Percentiles rank a stretch among this genome's conserved stretches.
phyloP scores from a whole-genome alignment of 2,113 vertebrate genomes.

The Thunnus maccoyii region DNA sequence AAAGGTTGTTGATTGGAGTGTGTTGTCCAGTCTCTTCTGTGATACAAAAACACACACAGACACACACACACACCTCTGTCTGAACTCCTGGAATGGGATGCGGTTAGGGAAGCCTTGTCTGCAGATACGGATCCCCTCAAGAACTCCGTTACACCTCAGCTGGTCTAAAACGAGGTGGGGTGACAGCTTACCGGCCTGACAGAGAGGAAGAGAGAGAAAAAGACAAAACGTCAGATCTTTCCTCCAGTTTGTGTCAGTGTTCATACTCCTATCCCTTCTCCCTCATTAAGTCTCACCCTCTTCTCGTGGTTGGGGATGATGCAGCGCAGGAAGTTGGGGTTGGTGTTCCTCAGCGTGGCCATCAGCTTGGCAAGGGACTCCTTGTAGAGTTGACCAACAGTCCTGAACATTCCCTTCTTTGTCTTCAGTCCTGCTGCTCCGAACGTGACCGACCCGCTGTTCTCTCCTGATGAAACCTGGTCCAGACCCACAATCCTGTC shows the following conservation, averaged over 20 bases:
- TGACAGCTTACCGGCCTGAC: constrained; percentile 90
- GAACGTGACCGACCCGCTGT: constrained; percentile 83
- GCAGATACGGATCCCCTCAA: constrained; percentile 95
- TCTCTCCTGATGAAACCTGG: constrained; percentile 89
- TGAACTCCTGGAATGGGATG: constrained; percentile 94
- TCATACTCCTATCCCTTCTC: too few species aligned
- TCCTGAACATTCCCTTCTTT: constrained; percentile 94
- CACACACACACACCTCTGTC: constrained; percentile 87
- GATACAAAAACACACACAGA: constrained; percentile 20
- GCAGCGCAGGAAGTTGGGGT: constrained; percentile 93
- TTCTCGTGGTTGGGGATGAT: constrained; percentile 95
- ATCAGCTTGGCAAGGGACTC: constrained; percentile 93
- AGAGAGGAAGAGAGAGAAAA: not conserved
- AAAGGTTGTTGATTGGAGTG: not conserved
- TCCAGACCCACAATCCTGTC: constrained; percentile 93
- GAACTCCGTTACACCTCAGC: constrained; percentile 92
- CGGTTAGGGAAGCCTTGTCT: constrained; percentile 96
- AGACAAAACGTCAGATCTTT: not conserved
- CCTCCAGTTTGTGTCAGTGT: not conserved
- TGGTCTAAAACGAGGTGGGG: constrained; percentile 91
- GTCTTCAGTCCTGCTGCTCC: constrained; percentile 88
- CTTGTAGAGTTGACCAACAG: constrained; percentile 93
- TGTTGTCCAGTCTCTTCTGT: not conserved
- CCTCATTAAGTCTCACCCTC: constrained; percentile 79
- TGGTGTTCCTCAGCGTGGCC: constrained; percentile 94